Conservation (phyloP, 2,888 invertebrate species). For the Frankliniella fusca region DNA sequence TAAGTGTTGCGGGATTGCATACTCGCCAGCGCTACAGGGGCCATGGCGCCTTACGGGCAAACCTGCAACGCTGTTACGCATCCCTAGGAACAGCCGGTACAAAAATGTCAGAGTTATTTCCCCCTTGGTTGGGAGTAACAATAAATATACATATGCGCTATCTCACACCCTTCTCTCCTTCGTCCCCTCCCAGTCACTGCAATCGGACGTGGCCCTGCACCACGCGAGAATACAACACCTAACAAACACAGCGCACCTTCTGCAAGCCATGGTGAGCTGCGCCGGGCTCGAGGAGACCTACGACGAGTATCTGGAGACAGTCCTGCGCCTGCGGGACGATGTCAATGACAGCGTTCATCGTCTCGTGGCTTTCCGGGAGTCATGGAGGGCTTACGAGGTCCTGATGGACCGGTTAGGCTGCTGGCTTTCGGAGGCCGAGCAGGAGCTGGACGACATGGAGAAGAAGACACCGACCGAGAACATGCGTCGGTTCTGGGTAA, state of each 20-base stretch:
- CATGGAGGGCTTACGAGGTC: conserved; percentile 70
- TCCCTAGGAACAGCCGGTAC: too few relatives aligned
- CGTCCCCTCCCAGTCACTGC: conserved; percentile 56
- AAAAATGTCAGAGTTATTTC: too few relatives aligned
- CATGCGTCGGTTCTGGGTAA: conserved; percentile 76
- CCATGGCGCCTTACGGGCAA: too few relatives aligned
- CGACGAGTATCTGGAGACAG: conserved; percentile 65
- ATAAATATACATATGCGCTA: too few relatives aligned
- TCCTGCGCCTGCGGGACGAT: conserved; percentile 69
- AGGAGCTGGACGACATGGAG: conserved; percentile 62
- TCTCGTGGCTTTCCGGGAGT: conserved; percentile 69
- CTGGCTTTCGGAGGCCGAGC: conserved; percentile 71
- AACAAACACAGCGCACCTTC: conserved; percentile 64
- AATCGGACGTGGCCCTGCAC: conserved; percentile 73
- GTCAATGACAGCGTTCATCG: conserved; percentile 68
- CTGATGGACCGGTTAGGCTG: conserved; percentile 68
- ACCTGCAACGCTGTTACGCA: too few relatives aligned
- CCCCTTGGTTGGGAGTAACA: too few relatives aligned
- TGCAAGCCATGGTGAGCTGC: conserved; percentile 71
- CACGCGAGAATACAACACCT: conserved; percentile 72
- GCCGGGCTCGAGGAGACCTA: conserved; percentile 70
- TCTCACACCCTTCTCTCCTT: background rate
- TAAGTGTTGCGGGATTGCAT: too few relatives aligned
- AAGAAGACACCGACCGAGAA: conserved; percentile 62
- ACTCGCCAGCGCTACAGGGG: too few relatives aligned